Evolutionary conservation across 2,888 invertebrate species (phyloP), one percentile per base, ranked within the genome.

Genomic region (Leptodirus hochenwartii): DNA sequence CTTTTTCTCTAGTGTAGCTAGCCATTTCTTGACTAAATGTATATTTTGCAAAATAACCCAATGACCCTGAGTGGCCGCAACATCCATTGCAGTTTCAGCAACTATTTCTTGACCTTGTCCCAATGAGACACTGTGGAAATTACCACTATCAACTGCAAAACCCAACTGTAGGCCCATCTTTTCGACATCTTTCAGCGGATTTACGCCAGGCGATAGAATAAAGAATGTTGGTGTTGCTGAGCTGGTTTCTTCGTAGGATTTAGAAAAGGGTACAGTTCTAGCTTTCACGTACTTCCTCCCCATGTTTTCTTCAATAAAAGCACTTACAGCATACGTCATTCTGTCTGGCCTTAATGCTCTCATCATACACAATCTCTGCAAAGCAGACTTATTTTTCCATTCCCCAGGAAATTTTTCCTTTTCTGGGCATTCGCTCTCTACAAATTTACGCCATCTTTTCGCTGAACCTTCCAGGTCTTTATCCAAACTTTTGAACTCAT

Each of bases 21-120:
- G 58, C 91, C 93, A 93, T 41, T 67, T 79, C 13, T 75, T 72
- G 0, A 93, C 91, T 36, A 93, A 64, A 57, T 93, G 93, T 33
- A 93, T 75, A 51, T 93, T 93, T 61, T 91, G 77, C 25, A 93
- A 57, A 33, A 93, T 80, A 11, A 91, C 90, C 93, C 93, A 93
- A 45, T 91, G 80, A 0, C 91, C 91, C 20, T 68, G 49, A 22
- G 54, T 58, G 0, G 80, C 66, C 1, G 87, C 81, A 1, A 72
- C 47, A 26, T 74, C 72, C 68, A 93, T 77, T 0, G 87, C 82
- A 38, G 69, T 66, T 49, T 93, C 91, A 1, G 93, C 93, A 1
- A 91, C 80, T 2, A 78, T 59, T 55, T 93, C 91, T 50, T 93
- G 93, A 1, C 93, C 93, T 54, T 93, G 91, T 1, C 93, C 93